These are phyloP conservation scores for Hesperia comma DNA, from an alignment of 2,888 invertebrate species.

Conservation along the genomic window DNA sequence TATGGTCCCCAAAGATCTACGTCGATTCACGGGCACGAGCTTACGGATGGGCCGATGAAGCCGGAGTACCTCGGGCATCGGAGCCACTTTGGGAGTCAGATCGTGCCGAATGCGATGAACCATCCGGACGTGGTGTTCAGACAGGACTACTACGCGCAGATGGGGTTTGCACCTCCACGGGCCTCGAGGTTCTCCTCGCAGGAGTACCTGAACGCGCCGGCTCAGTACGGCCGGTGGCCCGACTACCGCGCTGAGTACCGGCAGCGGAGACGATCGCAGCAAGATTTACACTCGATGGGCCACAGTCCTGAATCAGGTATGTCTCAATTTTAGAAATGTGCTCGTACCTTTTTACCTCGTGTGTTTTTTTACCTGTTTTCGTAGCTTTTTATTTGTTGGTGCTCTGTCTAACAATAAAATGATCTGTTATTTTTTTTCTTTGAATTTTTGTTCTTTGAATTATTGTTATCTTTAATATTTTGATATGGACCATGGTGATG, in stretches of 20 bases:
- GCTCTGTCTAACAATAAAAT: too few species aligned
- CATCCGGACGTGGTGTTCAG: slow-evolving; percentile 78
- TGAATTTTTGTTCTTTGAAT: too few species aligned
- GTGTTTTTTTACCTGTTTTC: too few species aligned
- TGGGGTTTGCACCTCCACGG: slow-evolving; percentile 71
- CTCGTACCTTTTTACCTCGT: too few species aligned
- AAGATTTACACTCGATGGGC: slow-evolving; percentile 75
- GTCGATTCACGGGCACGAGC: slow-evolving; percentile 77
- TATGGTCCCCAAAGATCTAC: slow-evolving; percentile 77
- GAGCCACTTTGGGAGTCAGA: slow-evolving; percentile 71
- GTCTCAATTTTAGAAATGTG: neutral
- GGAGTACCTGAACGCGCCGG: slow-evolving; percentile 77
- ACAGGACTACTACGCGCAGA: slow-evolving; percentile 72
- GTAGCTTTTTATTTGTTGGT: too few species aligned
- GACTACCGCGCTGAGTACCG: slow-evolving; percentile 75
- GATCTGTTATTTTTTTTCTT: too few species aligned
- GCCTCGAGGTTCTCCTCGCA: slow-evolving; percentile 78
- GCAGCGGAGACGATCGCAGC: slow-evolving; percentile 77
- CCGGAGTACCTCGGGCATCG: slow-evolving; percentile 73
- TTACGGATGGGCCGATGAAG: slow-evolving; percentile 71
- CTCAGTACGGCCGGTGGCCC: slow-evolving; percentile 74
- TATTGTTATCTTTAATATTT: too few species aligned
- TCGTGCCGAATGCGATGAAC: slow-evolving; percentile 67
- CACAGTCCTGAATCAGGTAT: slow-evolving; percentile 78
- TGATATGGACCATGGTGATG: too few species aligned